Evolutionary conservation across 1,140 invertebrate genomes (phyloP), one percentile per base, ranked within the genome.

Genomic region (Micrasema longulum): DNA sequence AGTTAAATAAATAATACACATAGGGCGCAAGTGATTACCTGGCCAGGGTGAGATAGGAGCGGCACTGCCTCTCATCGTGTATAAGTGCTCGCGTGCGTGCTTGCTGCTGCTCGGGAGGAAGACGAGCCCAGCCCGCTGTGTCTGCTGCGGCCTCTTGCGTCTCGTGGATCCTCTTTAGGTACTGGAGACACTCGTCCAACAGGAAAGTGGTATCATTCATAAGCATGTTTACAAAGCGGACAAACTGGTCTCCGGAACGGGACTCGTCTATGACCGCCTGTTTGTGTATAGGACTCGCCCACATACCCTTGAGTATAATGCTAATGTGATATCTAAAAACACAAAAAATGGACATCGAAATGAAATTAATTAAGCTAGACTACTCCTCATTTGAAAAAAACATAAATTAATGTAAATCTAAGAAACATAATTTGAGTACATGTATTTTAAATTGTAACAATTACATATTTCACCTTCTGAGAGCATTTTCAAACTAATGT

Each of bases 131-230:
- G 20, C 87, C 88, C 7, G 79, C 82, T 20, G 87, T 82, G 76
- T 95, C 91, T 18, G 89, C 89, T 1, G 62, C 57, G 5, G 81
- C 77, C 77, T 95, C 94, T 84, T 99, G 97, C 1, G 95, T 91
- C 81, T 98, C 96, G 82, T 98, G 96, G 76, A 99, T 98, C 73
- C 95, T 88, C 79, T 98, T 99, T 47, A 99, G 85, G 74, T 95
- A 95, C 81, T 97, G 95, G 11, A 98, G 84, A 80, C 96, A 97
- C 83, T 99, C 97, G 80, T 99, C 97, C 47, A 99, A 85, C 38
- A 99, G 86, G 83, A 98, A 99, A 35, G 97, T 99, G 7, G 97
- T 98, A 80, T 99, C 97, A 80, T 99, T 99, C 95, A 99, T 99
- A 48, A 99, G 83, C 96, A 99, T 99, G 82, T 99, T 99, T 26